Evolutionary conservation across 2,797 vertebrate genomes (phyloP).

Genomic region (Anas capensis): DNA sequence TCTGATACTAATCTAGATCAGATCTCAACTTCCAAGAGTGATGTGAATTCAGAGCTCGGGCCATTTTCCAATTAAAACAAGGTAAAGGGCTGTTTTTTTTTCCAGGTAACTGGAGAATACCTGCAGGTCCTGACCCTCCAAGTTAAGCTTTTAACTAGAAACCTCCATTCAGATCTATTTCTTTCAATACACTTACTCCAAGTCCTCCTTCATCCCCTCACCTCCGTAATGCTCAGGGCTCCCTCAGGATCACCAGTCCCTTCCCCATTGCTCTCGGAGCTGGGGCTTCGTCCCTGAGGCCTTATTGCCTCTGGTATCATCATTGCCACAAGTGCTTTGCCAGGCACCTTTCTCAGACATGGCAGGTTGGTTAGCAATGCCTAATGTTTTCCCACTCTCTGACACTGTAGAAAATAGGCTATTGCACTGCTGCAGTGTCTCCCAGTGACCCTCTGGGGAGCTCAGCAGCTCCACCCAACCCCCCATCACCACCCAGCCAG

Average conservation of each 20-base stretch:
- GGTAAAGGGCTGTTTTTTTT: background rate
- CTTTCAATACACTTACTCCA: background rate
- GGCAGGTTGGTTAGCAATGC: background rate
- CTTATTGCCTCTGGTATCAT: background rate
- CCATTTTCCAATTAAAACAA: slow-evolving; percentile 44
- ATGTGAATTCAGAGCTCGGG: slow-evolving; percentile 1
- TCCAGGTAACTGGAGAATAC: background rate
- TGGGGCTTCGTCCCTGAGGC: background rate
- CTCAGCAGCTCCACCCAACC: background rate
- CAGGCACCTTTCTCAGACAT: background rate
- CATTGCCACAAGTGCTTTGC: rapidly evolving
- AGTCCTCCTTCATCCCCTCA: background rate
- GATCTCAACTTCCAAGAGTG: slow-evolving; percentile 39
- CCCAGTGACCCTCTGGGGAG: background rate
- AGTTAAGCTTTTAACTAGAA: background rate
- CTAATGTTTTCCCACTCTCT: background rate
- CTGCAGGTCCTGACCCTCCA: background rate
- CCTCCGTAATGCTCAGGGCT: too few species aligned
- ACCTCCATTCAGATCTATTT: background rate
- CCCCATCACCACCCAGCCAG: rapidly evolving
- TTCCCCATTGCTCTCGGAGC: background rate
- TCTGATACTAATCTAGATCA: slow-evolving; percentile 59
- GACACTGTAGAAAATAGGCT: rapidly evolving
- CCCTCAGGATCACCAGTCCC: rapidly evolving
- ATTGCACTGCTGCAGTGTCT: background rate